Evolutionary conservation across 2,888 invertebrate species (phyloP).

Genomic region (Entomobrya proxima): DNA sequence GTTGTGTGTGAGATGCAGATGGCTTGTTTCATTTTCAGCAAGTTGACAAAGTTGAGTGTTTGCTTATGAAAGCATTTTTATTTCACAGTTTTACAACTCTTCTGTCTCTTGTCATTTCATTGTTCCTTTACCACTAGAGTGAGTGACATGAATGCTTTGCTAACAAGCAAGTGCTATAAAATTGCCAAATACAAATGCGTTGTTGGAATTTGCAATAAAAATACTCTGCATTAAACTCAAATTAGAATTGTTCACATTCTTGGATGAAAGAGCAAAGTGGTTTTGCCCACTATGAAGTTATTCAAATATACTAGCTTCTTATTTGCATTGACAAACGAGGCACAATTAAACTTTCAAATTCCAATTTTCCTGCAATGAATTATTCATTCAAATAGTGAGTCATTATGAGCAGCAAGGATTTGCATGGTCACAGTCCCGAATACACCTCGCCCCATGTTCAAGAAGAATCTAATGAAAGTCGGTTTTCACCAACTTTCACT

Average conservation of each 20-base stretch:
- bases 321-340: too few species aligned
- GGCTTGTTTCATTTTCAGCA: slow-evolving; percentile 35
- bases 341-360: too few species aligned
- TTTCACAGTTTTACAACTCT: not conserved
- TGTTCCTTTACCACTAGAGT: not conserved
- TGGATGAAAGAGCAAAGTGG: too few species aligned
- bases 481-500: slow-evolving; percentile 40
- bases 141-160: not conserved
- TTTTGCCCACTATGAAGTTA: too few species aligned
- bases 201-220: slow-evolving; percentile 24
- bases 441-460: not conserved
- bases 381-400: too few species aligned
- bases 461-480: not conserved
- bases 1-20: slow-evolving; percentile 54
- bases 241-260: too few species aligned
- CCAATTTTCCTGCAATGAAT: too few species aligned
- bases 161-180: not conserved
- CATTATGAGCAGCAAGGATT: not conserved
- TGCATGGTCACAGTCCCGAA: not conserved
- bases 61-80: slow-evolving; percentile 22
- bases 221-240: too few species aligned
- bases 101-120: not conserved
- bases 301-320: too few species aligned
- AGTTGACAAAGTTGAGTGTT: slow-evolving; percentile 33
- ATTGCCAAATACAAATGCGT: not conserved